These are phyloP conservation scores for Episyrphus balteatus DNA, from an alignment of 1,140 invertebrate genomes.

Conservation along the genomic window DNA sequence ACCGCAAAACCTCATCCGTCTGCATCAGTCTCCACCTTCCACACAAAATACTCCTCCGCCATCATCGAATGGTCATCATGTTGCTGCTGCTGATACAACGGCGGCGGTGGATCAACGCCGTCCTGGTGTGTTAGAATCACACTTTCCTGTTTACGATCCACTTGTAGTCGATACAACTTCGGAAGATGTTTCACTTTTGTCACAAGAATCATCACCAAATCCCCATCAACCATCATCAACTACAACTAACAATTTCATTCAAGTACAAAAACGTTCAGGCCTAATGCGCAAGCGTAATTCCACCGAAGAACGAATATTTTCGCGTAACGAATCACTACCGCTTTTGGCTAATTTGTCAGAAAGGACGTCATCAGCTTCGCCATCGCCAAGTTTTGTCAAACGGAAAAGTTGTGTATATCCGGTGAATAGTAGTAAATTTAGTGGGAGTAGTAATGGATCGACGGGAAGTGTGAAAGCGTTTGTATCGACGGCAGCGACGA, in stretches of 20 bases:
- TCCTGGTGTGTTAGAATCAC: conserved; percentile 31
- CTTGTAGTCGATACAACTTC: conserved; percentile 1
- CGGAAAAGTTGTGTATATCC: conserved; percentile 7
- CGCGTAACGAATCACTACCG: conserved; percentile 25
- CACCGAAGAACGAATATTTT: conserved; percentile 30
- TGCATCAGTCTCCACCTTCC: not conserved
- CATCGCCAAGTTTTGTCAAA: conserved; percentile 3
- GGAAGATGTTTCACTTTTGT: not conserved
- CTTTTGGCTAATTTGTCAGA: conserved; percentile 13
- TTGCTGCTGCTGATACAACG: not conserved
- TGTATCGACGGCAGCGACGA: no score
- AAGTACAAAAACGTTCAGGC: conserved; percentile 21
- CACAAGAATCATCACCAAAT: conserved; percentile 13
- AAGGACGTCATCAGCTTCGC: not conserved
- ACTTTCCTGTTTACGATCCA: conserved; percentile 22
- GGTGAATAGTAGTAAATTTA: not conserved
- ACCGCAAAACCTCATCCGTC: conserved; percentile 2
- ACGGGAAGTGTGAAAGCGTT: no score
- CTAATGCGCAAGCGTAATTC: conserved; percentile 27
- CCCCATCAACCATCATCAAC: conserved; percentile 8
- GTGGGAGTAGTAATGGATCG: no score
- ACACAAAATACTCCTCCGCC: not conserved
- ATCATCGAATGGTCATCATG: not conserved
- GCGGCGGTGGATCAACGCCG: conserved; percentile 1
- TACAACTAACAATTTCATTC: conserved; percentile 9